Evolutionary conservation across 2,888 invertebrate species (phyloP).

Genomic region (Chouioia cunea): DNA sequence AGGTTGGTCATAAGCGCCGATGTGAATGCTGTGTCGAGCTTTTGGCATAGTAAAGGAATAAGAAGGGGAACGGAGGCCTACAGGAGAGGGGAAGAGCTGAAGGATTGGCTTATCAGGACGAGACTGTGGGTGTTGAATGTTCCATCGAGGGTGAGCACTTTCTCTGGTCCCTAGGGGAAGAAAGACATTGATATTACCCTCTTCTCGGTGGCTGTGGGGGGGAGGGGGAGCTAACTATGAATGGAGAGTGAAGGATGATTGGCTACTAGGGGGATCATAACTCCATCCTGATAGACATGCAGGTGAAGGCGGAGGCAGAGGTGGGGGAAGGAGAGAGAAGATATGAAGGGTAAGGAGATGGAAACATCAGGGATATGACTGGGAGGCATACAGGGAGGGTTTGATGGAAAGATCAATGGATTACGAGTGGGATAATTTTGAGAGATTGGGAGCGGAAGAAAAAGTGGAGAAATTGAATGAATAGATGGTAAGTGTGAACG

Average conservation of each 20-base stretch:
- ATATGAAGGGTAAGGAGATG: background rate
- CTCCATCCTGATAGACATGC: background rate
- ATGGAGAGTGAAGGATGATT: slow-evolving; percentile 18
- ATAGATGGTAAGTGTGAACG: too few relatives aligned
- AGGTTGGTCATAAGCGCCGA: slow-evolving; percentile 48
- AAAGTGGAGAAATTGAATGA: too few relatives aligned
- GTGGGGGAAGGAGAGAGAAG: background rate
- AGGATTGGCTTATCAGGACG: background rate
- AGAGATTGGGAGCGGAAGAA: too few relatives aligned
- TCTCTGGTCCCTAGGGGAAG: slow-evolving; percentile 37
- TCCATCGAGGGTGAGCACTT: slow-evolving; percentile 43
- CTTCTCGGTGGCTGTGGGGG: slow-evolving; percentile 19
- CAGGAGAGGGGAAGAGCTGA: background rate
- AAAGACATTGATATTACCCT: slow-evolving; percentile 49
- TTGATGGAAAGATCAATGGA: too few relatives aligned
- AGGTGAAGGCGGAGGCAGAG: slow-evolving; percentile 1
- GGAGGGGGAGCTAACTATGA: slow-evolving; percentile 7
- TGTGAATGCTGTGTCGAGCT: slow-evolving; percentile 50
- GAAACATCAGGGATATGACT: background rate
- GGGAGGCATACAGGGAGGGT: background rate
- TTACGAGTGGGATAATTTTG: too few relatives aligned
- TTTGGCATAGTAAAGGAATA: slow-evolving; percentile 48
- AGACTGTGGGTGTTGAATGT: slow-evolving; percentile 46
- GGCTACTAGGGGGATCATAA: slow-evolving; percentile 40
- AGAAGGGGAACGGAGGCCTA: background rate